Evolutionary conservation across 2,797 vertebrate genomes (phyloP).

Genomic region (Tragelaphus eurycerus): DNA sequence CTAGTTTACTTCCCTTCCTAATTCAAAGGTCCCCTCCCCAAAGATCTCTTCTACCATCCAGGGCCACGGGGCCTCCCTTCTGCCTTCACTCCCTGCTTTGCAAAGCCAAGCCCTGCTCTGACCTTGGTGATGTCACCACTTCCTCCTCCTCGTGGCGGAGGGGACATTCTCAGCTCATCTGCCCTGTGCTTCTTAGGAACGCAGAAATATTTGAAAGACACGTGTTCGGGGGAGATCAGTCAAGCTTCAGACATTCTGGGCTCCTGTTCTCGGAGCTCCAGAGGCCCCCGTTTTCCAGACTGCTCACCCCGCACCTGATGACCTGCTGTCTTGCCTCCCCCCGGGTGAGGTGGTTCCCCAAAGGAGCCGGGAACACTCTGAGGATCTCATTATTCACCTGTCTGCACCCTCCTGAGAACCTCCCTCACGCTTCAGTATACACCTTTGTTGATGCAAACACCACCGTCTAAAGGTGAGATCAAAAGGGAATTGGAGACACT

Average conservation of each 20-base stretch:
- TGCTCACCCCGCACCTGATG: background rate
- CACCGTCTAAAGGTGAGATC: background rate
- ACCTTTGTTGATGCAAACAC: background rate
- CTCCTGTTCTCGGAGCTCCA: background rate
- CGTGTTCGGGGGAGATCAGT: background rate
- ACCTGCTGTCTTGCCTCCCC: too few species aligned
- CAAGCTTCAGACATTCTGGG: background rate
- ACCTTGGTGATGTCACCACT: rapidly evolving
- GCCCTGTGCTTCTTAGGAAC: background rate
- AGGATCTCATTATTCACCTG: background rate
- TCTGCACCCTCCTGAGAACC: background rate
- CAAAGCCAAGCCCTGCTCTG: background rate
- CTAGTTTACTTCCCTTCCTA: background rate
- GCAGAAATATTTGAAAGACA: background rate
- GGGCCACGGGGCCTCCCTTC: background rate
- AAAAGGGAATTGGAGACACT: background rate
- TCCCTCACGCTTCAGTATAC: background rate
- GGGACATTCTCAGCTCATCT: background rate
- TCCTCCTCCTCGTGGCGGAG: background rate
- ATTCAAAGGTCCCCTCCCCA: background rate
- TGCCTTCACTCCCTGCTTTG: background rate
- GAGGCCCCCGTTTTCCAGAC: background rate
- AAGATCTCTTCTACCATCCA: background rate
- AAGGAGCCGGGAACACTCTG: background rate
- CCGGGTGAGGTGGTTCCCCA: background rate